phyloP scores from a whole-genome alignment of 2,797 vertebrate species.

The Micromesistius poutassou region DNA sequence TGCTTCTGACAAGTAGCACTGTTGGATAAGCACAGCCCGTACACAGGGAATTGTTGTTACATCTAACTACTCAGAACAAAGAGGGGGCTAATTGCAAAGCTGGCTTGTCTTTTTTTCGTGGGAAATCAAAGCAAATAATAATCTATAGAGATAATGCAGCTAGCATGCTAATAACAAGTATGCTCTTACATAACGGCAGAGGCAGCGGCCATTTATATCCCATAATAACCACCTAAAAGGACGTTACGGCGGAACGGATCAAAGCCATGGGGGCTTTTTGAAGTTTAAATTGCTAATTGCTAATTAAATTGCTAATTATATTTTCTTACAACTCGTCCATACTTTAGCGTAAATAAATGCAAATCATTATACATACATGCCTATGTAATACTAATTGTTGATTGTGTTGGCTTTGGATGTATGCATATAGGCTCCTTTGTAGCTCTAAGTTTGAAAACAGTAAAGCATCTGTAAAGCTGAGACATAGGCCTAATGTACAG shows the following conservation, averaged over 20 bases:
- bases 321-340: not conserved
- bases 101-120: not conserved
- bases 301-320: not conserved
- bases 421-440: not conserved
- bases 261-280: not conserved
- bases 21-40: not conserved
- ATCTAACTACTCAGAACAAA: conserved; percentile 2
- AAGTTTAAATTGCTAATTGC: not conserved
- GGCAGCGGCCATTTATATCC: not conserved
- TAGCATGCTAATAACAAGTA: not conserved
- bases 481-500: not conserved
- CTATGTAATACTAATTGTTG: not conserved
- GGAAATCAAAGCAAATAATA: not conserved
- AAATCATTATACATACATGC: not conserved
- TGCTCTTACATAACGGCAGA: not conserved
- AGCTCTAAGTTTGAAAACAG: not conserved
- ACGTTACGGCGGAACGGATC: not conserved
- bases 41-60: not conserved
- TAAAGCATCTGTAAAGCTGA: not conserved
- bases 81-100: conserved; percentile 2
- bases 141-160: not conserved
- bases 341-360: not conserved
- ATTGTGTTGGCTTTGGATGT: not conserved
- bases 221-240: not conserved
- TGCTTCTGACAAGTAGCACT: not conserved